Base-by-base conservation (phyloP, 2,888 invertebrate genomes). In the Heliconius ethilla region DNA sequence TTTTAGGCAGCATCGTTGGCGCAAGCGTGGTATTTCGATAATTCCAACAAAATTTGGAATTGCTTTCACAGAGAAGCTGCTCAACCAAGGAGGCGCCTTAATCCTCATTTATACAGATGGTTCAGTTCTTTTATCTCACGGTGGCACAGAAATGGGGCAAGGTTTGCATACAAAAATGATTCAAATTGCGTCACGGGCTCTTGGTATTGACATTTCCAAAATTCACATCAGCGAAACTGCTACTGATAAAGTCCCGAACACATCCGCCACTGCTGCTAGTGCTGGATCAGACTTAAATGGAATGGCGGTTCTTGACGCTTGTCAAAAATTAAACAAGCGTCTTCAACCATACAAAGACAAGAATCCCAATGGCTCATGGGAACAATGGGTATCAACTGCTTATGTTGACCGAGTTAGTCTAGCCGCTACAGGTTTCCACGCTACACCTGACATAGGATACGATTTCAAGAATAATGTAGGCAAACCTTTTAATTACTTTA, bases 111-210 rank as follows among this genome's bases (percentile, higher is more conserved):
- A 99, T 87, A 95, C 95, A 0, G 98, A 98, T 89, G 99, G 98
- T 1, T 98, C 98, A 0, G 98, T 99, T 4, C 94, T 99, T 18
- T 85, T 99, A 27, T 96, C 97, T 0, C 98, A 98, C 87, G 98
- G 98, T 55, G 99, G 99, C n/a, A 97, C 97, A 13, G 99, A 99
- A 95, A 99, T 99, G 97, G 99, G 99, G 0, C 99, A 99, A 93
- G 99, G 99, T 2, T 93, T 99, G 7, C 97, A 99, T 88, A 99
- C 98, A 0, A 99, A 99, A 95, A 98, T 99, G 97, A 96, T 98
- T 76, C 99, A 99, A 95, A 96, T 98, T 18, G 97, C 98, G 6
- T 97, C 98, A 69, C 95, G 96, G 81, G 95, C 95, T 0, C 92
- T 98, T 22, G 96, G 95, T 74, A 95, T 98, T 55, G 96, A 97